These are phyloP conservation scores for Heliocidaris tuberculata DNA, from an alignment of 35 echinoderm and acorn worm species.

Conservation along the genomic window DNA sequence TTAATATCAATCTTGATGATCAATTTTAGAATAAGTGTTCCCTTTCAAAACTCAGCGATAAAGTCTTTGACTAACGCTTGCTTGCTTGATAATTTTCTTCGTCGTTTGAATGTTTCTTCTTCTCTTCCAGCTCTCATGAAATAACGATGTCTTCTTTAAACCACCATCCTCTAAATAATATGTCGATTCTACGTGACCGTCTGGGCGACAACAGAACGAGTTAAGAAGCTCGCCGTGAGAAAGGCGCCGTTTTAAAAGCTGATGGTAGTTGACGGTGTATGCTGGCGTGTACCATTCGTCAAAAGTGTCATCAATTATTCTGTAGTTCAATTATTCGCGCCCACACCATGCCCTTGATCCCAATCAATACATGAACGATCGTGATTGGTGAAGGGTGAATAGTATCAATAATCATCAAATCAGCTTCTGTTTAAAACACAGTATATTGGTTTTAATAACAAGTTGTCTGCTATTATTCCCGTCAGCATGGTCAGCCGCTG, in stretches of 20 bases:
- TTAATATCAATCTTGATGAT: neutral
- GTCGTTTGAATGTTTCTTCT: no score
- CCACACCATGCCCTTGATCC: neutral
- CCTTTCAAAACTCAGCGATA: neutral
- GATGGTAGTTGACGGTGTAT: neutral
- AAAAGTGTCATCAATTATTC: constrained; percentile 3
- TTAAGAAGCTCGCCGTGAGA: neutral
- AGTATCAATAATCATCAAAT: constrained; percentile 6
- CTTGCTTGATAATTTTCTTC: neutral
- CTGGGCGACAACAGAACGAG: neutral
- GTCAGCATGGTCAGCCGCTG: neutral
- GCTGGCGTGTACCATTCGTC: neutral
- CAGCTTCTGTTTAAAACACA: neutral
- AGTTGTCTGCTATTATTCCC: neutral
- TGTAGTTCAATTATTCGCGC: neutral
- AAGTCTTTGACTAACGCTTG: neutral
- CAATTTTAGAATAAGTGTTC: no score
- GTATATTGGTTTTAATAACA: constrained; percentile 10
- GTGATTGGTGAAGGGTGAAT: neutral
- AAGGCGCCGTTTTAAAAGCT: neutral
- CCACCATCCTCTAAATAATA: neutral
- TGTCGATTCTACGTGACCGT: neutral
- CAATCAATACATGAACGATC: neutral
- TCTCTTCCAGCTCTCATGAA: neutral
- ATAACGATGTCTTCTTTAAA: neutral